phyloP scores from a whole-genome alignment of 2,113 vertebrate species.

The Cololabis saira region DNA sequence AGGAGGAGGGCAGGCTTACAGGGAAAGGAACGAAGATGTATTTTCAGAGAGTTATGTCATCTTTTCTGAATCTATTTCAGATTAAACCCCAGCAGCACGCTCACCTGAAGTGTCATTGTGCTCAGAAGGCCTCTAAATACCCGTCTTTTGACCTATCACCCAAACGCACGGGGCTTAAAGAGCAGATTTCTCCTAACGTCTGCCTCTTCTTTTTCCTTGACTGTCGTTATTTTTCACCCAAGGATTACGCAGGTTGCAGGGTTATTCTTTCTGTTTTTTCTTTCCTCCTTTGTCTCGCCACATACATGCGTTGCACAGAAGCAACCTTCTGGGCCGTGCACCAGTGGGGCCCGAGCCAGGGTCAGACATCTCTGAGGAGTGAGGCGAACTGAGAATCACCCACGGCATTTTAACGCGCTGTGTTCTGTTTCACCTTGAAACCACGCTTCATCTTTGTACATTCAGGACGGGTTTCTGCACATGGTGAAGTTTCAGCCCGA shows the following conservation, averaged over 20 bases:
- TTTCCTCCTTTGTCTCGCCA: not conserved
- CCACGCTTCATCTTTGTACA: slow-evolving; percentile 27
- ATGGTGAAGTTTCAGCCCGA: slow-evolving; percentile 12
- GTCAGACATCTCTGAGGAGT: slow-evolving; percentile 69
- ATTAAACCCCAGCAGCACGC: slow-evolving; percentile 39
- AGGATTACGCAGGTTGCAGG: slow-evolving; percentile 63
- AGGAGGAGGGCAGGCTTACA: slow-evolving; percentile 43
- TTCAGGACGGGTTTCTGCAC: slow-evolving; percentile 31
- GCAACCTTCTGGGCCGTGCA: slow-evolving; percentile 52
- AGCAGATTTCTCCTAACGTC: slow-evolving; percentile 39
- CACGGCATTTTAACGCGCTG: slow-evolving; percentile 64
- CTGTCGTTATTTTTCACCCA: slow-evolving; percentile 49
- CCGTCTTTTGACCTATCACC: slow-evolving; percentile 48
- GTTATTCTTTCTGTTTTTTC: slow-evolving; percentile 11
- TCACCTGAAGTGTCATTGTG: slow-evolving; percentile 33
- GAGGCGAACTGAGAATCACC: slow-evolving; percentile 33
- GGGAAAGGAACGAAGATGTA: slow-evolving; percentile 47
- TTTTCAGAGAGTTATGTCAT: slow-evolving; percentile 67
- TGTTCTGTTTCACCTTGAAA: slow-evolving; percentile 61
- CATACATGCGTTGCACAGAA: slow-evolving; percentile 55
- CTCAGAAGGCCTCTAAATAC: slow-evolving; percentile 31
- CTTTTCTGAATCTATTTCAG: slow-evolving; percentile 39
- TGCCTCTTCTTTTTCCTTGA: slow-evolving; percentile 25
- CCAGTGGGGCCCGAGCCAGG: slow-evolving; percentile 65
- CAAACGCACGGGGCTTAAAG: slow-evolving; percentile 39